Base-by-base conservation (phyloP, 2,888 invertebrate species). In the Sericinus montela region DNA sequence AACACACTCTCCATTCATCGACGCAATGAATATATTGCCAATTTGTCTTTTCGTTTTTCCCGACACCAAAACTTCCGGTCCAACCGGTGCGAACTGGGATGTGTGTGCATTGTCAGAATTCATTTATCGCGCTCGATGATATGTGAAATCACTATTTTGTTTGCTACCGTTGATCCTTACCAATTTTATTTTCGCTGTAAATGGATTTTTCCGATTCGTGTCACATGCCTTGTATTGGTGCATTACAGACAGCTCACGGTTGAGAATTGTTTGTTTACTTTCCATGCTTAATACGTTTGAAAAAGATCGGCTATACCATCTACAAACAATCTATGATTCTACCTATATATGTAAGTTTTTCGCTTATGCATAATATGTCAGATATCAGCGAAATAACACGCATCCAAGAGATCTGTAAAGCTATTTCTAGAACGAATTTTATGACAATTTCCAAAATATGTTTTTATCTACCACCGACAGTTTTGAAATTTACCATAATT, bases 21-120 rank as follows among this genome's bases (percentile, higher is more conserved):
- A 64, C 67, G 75, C 81, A 82, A 79, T 82, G 80, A 77, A 80
- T 81, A 83, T 84, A 85, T 83, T 80, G 75, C 65, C 67, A 72
- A 74, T 81, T 81, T 81, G 79, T 83, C 76, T 80, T 80, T 70
- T 76, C 72, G 72, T 73, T 75, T 74, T 71, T 66, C 69, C 67
- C 63, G 66, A 64, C 53, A 59, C 66, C 61, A 69, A 69, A 64
- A 69, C 67, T 67, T 58, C 64, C 66, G 66, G 68, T 68, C 74
- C 68, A 70, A 68, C 68, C 54, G 58, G 57, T 58, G 67, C 66
- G 67, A 67, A 67, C 67, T 67, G 63, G 72, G 67, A 58, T 56
- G 60, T 60, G 62, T 70, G 69, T 62, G 62, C 69, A 71, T 62
- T 77, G 79, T 75, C 80, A 75, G 75, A 75, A 79, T 82, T 77